Evolutionary conservation across 2,113 vertebrate species (phyloP), one percentile per base, ranked within the genome.

Genomic region (Eulemur macaco): DNA sequence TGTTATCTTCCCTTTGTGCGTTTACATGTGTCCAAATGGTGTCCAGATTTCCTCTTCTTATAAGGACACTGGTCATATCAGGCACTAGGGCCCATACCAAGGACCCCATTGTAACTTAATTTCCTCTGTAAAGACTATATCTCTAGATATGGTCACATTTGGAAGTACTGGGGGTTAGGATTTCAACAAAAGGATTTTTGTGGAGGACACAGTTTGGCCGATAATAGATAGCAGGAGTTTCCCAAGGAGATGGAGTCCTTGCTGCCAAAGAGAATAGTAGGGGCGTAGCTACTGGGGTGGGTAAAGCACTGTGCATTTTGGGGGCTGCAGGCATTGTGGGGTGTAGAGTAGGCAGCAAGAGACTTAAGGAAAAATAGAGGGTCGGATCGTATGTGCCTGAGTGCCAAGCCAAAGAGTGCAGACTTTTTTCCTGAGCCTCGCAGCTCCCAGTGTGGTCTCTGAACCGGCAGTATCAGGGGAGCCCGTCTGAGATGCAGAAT

Each of bases 91-190:
- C 17, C 77, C 29, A 50, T 47, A n/a, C 23, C 0, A 1, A 58
- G 14, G 74, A 27, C 34, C 23, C 54, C 17, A 52, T 68, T 74
- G 89, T 83, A 39, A 47, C 20, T 21, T 27, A 56, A 18, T 80
- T 91, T 20, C 17, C 9, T 80, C 34, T n/a, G 56, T 58, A 89
- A 80, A 64, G 80, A 74, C 1, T 3, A 3, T 63, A 2, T 34
- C 21, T 89, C 45, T 74, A 71, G 45, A 47, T 34, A 64, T 29
- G 37, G 73, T 81, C 77, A 39, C 34, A 37, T 81, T 81, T 93
- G 10, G 25, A 56, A 23, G 42, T 73, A 42, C 60, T 78, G 18
- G 15, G 66, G 12, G 11, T 89, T 63, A 90, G 76, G 87, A 88
- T 71, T 45, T 63, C 27, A 60, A 9, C 34, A 42, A 80, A 3